These are phyloP conservation scores for Crenuchus spilurus DNA, from an alignment of 2,797 vertebrate species.

Conservation along the genomic window DNA sequence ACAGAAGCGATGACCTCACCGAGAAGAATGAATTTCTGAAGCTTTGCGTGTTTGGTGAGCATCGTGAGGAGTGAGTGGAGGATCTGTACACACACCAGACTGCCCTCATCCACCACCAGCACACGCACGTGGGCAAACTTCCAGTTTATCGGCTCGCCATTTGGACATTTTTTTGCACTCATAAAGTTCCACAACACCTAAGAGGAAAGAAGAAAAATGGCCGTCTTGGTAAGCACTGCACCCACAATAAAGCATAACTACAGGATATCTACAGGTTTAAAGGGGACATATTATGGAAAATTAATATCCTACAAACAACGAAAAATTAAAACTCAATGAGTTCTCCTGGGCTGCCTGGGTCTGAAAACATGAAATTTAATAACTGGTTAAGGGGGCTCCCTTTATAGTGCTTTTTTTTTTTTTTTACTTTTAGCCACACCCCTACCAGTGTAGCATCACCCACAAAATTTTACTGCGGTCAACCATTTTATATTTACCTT, in stretches of 20 bases:
- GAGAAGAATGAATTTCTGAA: slow-evolving; percentile 82
- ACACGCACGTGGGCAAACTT: slow-evolving; percentile 78
- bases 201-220: background rate
- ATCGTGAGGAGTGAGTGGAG: slow-evolving; percentile 78
- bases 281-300: too few relatives aligned
- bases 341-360: too few relatives aligned
- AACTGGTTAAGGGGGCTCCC: too few relatives aligned
- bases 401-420: too few relatives aligned
- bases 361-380: too few relatives aligned
- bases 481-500: too few relatives aligned
- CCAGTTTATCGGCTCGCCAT: slow-evolving; percentile 57
- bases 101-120: slow-evolving; percentile 87
- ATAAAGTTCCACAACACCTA: slow-evolving; percentile 82
- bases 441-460: too few relatives aligned
- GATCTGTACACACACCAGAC: slow-evolving; percentile 78
- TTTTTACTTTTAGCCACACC: too few relatives aligned
- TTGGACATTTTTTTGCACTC: slow-evolving; percentile 37
- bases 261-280: background rate
- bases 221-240: background rate
- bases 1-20: slow-evolving; percentile 69
- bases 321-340: too few relatives aligned
- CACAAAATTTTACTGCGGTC: too few relatives aligned
- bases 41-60: slow-evolving; percentile 70
- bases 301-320: too few relatives aligned
- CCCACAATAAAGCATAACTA: slow-evolving; percentile 1